These are phyloP conservation scores for Anableps anableps DNA, from an alignment of 2,797 vertebrate genomes.

Conservation along the genomic window DNA sequence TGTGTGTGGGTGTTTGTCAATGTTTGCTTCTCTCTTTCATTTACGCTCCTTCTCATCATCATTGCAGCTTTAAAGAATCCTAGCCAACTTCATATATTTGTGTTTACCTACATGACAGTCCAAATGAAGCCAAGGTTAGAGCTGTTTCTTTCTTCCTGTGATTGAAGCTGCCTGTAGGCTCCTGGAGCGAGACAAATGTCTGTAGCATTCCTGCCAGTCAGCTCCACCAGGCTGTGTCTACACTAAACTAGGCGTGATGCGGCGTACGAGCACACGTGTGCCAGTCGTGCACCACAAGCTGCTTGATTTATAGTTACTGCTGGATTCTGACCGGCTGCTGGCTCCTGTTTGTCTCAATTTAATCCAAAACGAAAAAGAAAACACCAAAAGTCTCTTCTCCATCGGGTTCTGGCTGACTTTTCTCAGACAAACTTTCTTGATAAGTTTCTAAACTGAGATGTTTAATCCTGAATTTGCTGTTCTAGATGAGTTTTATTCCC, in stretches of 20 bases:
- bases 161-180: constrained; percentile 48
- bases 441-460: neutral
- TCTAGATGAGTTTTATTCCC: neutral
- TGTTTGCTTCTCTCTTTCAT: constrained; percentile 29
- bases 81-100: neutral
- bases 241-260: constrained; percentile 13
- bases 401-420: neutral
- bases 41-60: constrained; percentile 17
- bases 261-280: constrained; percentile 6
- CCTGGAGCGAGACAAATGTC: constrained; percentile 57
- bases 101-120: constrained; percentile 10
- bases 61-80: constrained; percentile 8
- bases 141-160: constrained; percentile 44
- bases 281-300: constrained; percentile 17
- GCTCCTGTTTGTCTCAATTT: neutral
- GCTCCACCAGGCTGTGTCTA: constrained; percentile 9
- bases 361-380: neutral
- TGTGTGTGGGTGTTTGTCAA: constrained; percentile 30
- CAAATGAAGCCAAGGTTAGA: constrained; percentile 31
- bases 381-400: neutral
- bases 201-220: constrained; percentile 51
- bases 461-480: neutral
- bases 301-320: constrained; percentile 34
- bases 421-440: neutral
- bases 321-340: constrained; percentile 16